These are phyloP conservation scores for Spialia ferax DNA, from an alignment of 2,888 invertebrate genomes.

Conservation along the genomic window DNA sequence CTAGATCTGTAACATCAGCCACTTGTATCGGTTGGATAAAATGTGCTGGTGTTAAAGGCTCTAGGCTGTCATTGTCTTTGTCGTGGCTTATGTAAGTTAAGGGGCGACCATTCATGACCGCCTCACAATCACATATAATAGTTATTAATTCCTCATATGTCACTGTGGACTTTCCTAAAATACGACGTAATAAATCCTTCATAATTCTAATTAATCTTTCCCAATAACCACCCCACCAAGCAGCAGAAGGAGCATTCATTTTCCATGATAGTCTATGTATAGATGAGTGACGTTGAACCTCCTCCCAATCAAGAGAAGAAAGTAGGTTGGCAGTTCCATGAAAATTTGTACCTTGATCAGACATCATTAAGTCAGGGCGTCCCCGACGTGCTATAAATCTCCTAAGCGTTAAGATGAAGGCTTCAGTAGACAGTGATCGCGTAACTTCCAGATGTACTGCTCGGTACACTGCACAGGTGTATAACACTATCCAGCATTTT, in stretches of 20 bases:
- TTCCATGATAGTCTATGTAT: not conserved
- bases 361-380: not conserved
- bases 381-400: not conserved
- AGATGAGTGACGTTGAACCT: not conserved
- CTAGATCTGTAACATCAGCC: not conserved
- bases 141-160: not conserved
- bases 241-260: not conserved
- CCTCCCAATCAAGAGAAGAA: not conserved
- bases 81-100: no score
- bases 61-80: not conserved
- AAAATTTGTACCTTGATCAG: not conserved
- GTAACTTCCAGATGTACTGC: not conserved
- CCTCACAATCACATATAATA: not conserved
- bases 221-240: not conserved
- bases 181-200: not conserved
- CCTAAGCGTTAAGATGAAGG: not conserved
- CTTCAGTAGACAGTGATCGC: not conserved
- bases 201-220: not conserved
- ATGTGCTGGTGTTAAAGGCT: not conserved
- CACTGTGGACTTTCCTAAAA: not conserved
- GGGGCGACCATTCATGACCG: not conserved
- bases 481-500: not conserved
- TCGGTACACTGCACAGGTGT: not conserved
- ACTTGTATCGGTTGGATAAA: not conserved
- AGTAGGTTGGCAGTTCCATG: not conserved